A percentile compares a stretch with the other conserved stretches of the same genome.
phyloP scores from a whole-genome alignment of 2,113 vertebrate genomes.

The Hirundichthys speculiger region DNA sequence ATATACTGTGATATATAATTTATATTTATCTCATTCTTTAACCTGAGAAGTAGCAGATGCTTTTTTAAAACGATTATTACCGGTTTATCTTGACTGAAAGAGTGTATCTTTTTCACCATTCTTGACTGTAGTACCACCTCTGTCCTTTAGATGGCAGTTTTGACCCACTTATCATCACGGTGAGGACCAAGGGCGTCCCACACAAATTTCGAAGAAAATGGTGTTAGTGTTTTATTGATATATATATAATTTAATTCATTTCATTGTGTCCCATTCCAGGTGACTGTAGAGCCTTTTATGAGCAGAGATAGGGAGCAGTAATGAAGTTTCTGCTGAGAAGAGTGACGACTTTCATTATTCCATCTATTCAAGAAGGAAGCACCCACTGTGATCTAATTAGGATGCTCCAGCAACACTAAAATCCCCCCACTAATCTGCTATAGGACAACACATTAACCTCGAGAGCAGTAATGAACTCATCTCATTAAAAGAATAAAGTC shows the following conservation, averaged over 20 bases:
- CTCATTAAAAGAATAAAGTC: slow-evolving; percentile 64
- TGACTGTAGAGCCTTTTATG: slow-evolving; percentile 46
- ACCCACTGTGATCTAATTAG: slow-evolving; percentile 75
- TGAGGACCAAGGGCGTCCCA: background rate
- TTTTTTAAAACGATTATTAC: too few relatives aligned
- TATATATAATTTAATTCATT: slow-evolving; percentile 39
- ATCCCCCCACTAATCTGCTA: slow-evolving; percentile 60
- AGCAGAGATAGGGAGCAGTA: slow-evolving; percentile 31
- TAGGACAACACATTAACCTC: slow-evolving; percentile 69
- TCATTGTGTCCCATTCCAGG: slow-evolving; percentile 44
- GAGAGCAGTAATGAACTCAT: slow-evolving; percentile 69
- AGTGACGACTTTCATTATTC: slow-evolving; percentile 66
- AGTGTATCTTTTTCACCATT: background rate
- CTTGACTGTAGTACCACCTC: slow-evolving; percentile 19
- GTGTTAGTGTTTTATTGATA: slow-evolving; percentile 45
- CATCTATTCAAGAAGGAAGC: slow-evolving; percentile 52
- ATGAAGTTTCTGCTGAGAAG: slow-evolving; percentile 64
- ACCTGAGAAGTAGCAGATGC: too few relatives aligned
- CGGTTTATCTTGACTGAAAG: background rate
- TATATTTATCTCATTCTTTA: too few relatives aligned
- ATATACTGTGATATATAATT: too few relatives aligned
- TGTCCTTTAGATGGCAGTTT: slow-evolving; percentile 54
- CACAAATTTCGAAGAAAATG: slow-evolving; percentile 11
- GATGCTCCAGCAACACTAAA: slow-evolving; percentile 50
- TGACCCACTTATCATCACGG: slow-evolving; percentile 13